Evolutionary conservation across 2,797 vertebrate genomes (phyloP), one percentile per base, ranked within the genome.

Genomic region (Taenioides sp.): DNA sequence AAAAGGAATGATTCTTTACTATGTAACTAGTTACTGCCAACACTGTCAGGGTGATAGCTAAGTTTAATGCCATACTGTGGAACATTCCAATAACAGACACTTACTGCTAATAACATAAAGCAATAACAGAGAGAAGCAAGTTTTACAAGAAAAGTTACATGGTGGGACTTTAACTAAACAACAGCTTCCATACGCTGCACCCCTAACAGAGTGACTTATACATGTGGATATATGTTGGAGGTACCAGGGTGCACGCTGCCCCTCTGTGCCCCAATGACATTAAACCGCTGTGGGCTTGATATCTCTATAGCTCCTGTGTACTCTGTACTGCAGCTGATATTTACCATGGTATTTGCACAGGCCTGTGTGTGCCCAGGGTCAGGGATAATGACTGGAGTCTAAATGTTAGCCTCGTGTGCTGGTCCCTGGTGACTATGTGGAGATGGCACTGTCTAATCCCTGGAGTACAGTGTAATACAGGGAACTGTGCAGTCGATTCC

Each of bases 381-480:
- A 62, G 1, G 62, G 84, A 85, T 91, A 89, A 90, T 81, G 87
- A 87, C 84, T 84, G 78, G 55, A 22, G 85, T 87, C 67, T 85
- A 91, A 92, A 92, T 89, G 88, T 83, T 88, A 91, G 72, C 72
- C 76, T 84, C 67, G 2, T 50, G 47, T 72, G 80, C 63, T 71
- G n/a, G 76, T 86, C 81, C 78, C 84, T 28, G 67, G 81, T 6
- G 75, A 69, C 63, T 0, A 10, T 5, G 55, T 63, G 54, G 43
- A 83, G 74, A 31, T 2, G n/a, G 75, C 80, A 76, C 28, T 4
- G 60, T 69, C 62, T 67, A 59, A 70, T 84, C 87, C 79, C 85
- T 76, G 69, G 79, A 83, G 85, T 71, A 63, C 73, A 31, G 40
- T 50, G 7, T n/a, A 37, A 62, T 20, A 22, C 37, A 43, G n/a